Evolutionary conservation across 1,140 invertebrate species (phyloP).

Genomic region (Saccostrea glomerata): DNA sequence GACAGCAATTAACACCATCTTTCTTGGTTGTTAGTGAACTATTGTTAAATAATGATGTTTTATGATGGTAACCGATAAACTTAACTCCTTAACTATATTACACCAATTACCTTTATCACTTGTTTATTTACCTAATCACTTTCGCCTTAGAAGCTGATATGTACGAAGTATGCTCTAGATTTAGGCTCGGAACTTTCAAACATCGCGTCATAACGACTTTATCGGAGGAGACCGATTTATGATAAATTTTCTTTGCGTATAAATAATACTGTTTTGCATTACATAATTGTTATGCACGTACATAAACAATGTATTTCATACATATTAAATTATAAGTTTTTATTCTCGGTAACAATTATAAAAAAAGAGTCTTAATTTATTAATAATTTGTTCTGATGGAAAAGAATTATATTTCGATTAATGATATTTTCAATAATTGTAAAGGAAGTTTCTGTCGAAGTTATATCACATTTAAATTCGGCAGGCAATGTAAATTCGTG

Average conservation of each 20-base stretch:
- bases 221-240: not conserved
- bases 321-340: too few species aligned
- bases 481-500: not conserved
- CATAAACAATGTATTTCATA: too few species aligned
- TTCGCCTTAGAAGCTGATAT: not conserved
- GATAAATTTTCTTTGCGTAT: too few species aligned
- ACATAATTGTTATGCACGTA: too few species aligned
- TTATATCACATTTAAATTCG: not conserved
- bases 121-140: slow-evolving; percentile 32
- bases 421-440: too few species aligned
- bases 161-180: not conserved
- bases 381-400: too few species aligned
- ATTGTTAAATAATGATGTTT: slow-evolving; percentile 23
- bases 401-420: too few species aligned
- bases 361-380: too few species aligned
- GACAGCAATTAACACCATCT: slow-evolving; percentile 19
- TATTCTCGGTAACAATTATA: too few species aligned
- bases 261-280: too few species aligned
- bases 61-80: slow-evolving; percentile 5
- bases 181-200: slow-evolving; percentile 7
- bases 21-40: not conserved
- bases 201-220: not conserved
- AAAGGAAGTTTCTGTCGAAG: too few species aligned
- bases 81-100: slow-evolving; percentile 2
- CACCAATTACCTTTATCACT: slow-evolving; percentile 9